Conservation (phyloP, 2,797 vertebrate genomes). For the Chelon labrosus region DNA sequence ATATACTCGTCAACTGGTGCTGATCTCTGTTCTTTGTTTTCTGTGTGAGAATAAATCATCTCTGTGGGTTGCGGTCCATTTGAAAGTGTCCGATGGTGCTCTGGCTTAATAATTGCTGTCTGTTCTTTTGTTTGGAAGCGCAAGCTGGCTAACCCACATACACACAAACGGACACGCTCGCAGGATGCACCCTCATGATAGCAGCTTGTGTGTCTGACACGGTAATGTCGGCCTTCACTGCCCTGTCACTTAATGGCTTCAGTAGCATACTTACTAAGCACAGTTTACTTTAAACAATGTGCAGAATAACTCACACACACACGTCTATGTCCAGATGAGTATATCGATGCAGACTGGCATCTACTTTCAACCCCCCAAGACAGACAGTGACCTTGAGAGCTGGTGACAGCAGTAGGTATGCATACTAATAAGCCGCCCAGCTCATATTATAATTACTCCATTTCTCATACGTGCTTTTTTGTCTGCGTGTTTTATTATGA, state of each 20-base stretch:
- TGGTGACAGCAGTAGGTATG: constrained; percentile 54
- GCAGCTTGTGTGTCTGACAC: constrained; percentile 45
- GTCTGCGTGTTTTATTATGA: constrained; percentile 24
- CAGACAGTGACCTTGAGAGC: constrained; percentile 66
- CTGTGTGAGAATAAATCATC: constrained; percentile 46
- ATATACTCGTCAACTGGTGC: constrained; percentile 20
- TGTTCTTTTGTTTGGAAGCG: constrained; percentile 52
- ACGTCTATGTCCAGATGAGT: constrained; percentile 28
- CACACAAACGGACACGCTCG: constrained; percentile 21
- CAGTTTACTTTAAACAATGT: constrained; percentile 32
- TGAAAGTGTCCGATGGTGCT: constrained; percentile 55
- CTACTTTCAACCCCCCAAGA: constrained; percentile 29
- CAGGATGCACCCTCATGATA: constrained; percentile 28
- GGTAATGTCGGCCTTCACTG: constrained; percentile 56
- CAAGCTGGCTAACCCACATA: constrained; percentile 25
- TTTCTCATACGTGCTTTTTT: constrained; percentile 29
- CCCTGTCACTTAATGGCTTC: constrained; percentile 58
- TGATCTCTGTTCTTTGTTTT: constrained; percentile 51
- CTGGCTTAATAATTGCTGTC: constrained; percentile 58
- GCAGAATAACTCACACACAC: constrained; percentile 29
- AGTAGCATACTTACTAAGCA: background rate
- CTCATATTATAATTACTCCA: constrained; percentile 54
- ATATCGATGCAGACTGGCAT: constrained; percentile 48
- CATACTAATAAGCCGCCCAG: constrained; percentile 67
- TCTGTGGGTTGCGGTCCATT: constrained; percentile 54